Conservation (phyloP, 2,888 invertebrate species). For the Athalia cordata region DNA sequence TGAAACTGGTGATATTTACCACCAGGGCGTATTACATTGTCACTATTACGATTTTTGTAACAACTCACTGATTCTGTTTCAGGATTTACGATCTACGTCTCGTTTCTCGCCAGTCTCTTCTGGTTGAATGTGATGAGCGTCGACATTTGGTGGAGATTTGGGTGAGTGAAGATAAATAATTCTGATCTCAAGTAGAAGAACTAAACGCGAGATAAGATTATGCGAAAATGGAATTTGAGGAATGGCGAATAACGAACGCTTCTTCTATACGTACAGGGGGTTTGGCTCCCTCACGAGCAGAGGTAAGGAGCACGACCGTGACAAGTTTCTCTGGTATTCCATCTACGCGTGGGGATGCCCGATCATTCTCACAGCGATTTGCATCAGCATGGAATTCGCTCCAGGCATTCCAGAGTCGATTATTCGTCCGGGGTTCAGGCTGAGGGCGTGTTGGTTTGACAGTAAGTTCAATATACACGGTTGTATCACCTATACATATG, state of each 20-base stretch:
- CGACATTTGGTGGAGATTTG: constrained; percentile 34
- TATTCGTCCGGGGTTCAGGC: constrained; percentile 7
- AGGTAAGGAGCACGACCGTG: neutral
- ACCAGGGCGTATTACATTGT: neutral
- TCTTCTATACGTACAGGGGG: neutral
- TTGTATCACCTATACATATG: too few species aligned
- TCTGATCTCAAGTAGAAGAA: neutral
- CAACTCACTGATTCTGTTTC: neutral
- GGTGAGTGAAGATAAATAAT: constrained; percentile 21
- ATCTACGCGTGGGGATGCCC: constrained; percentile 34
- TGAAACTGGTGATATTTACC: too few species aligned
- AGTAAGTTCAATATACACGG: neutral
- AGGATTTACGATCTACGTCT: constrained; percentile 29
- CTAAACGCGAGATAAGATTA: neutral
- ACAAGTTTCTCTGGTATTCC: constrained; percentile 32
- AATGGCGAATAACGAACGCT: neutral
- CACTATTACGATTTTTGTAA: neutral
- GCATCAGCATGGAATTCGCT: constrained; percentile 27
- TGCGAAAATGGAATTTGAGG: neutral
- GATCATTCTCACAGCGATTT: constrained; percentile 10
- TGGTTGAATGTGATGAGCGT: constrained; percentile 37
- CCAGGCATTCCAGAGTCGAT: constrained; percentile 7
- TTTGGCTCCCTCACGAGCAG: constrained; percentile 5
- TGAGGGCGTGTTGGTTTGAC: constrained; percentile 26
- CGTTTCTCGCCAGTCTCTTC: constrained; percentile 26